Base-by-base conservation (phyloP, 2,888 invertebrate genomes). In the Dicyrtomina minuta region DNA sequence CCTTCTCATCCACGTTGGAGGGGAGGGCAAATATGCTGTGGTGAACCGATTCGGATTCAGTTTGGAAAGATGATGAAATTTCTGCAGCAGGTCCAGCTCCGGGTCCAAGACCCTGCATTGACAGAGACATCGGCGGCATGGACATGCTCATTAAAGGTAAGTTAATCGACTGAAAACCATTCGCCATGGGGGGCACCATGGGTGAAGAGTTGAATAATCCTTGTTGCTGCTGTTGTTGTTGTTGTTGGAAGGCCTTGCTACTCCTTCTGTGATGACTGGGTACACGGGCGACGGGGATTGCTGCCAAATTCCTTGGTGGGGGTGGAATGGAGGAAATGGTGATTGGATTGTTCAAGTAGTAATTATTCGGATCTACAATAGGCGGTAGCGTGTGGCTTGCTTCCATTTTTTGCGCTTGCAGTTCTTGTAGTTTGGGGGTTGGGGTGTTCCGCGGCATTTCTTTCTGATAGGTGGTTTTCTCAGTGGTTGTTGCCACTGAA, bases 231-330 rank as follows among this genome's bases (percentile, higher is more conserved):
- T 12, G 49, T 17, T 10, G 15, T 17, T 49, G 49, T 49, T 46
- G 46, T 46, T 49, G 49, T 5, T 49, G 49, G n/a, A n/a, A n/a
- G n/a, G n/a, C n/a, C n/a, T n/a, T n/a, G n/a, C n/a, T n/a, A n/a
- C n/a, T n/a, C 24, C 64, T 27, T 27, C 60, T 44, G 33, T 46
- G 60, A 43, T 68, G 68, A 43, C 71, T 72, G 20, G 70, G 70
- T 26, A 73, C 73, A 8, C 72, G 66, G 1, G 72, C 74, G 0
- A 76, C 73, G 13, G 74, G 74, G 20, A 77, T 77, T 27, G 76
- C 71, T 43, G 68, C 74, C 10, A 74, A 53, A 2, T 65, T 65
- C 41, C 72, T 68, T 22, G 71, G 70, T 8, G 72, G 70, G 4
- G 70, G 58, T 68, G 73, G 68, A 49, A 70, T n/a, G n/a, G n/a